Evolutionary conservation across 2,888 invertebrate genomes (phyloP).

Genomic region (Sinohyriopsis cumingii): DNA sequence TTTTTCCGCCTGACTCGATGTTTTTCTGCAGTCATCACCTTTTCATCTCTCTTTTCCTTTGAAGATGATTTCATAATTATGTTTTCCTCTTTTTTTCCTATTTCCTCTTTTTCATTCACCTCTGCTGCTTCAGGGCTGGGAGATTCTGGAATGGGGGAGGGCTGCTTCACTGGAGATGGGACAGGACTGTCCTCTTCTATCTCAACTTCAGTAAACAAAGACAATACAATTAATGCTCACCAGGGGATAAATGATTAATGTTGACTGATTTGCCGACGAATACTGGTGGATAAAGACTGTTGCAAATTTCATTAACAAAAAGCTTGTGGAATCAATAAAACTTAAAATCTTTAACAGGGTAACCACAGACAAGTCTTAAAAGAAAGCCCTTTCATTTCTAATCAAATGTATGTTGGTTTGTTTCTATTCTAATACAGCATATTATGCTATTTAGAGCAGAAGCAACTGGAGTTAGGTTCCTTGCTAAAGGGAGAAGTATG

Average conservation of each 20-base stretch:
- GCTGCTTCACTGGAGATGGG: slow-evolving; percentile 32
- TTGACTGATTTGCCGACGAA: too few species aligned
- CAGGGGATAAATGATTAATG: background rate
- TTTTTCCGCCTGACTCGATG: slow-evolving; percentile 49
- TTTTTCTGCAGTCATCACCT: slow-evolving; percentile 20
- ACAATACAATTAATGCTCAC: background rate
- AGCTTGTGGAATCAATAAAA: too few species aligned
- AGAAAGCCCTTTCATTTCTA: too few species aligned
- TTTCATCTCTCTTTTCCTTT: slow-evolving; percentile 20
- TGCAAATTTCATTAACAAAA: too few species aligned
- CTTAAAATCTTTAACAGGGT: too few species aligned
- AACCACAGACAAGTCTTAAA: too few species aligned
- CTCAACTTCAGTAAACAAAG: slow-evolving; percentile 29
- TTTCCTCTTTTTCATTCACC: slow-evolving; percentile 8
- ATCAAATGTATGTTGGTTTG: too few species aligned
- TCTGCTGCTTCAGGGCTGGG: slow-evolving; percentile 13
- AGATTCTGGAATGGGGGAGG: slow-evolving; percentile 31
- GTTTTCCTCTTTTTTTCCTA: slow-evolving; percentile 14
- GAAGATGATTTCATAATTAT: slow-evolving; percentile 10
- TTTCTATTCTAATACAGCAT: too few species aligned
- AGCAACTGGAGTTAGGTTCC: too few species aligned
- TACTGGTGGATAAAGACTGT: too few species aligned
- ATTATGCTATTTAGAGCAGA: too few species aligned
- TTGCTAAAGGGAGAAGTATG: too few species aligned
- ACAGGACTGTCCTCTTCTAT: slow-evolving; percentile 42